Evolutionary conservation across 2,797 vertebrate genomes (phyloP), one percentile per base, ranked within the genome.

Genomic region (Leuciscus waleckii): DNA sequence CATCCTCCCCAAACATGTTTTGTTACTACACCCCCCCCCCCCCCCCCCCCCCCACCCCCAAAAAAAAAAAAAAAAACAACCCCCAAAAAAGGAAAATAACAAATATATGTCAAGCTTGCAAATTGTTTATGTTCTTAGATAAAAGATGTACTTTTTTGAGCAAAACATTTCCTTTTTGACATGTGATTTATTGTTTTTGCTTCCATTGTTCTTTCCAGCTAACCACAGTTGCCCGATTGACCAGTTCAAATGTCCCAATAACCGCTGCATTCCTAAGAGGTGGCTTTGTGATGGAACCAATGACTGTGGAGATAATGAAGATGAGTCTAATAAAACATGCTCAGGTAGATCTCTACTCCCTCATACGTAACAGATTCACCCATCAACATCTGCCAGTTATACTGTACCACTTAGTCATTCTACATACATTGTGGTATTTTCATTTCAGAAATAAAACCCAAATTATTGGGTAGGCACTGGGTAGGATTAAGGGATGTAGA

Each of bases 261-360:
- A 99, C 88, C 98, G 97, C 78, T 99, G 98, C 87, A 98, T 99
- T 90, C 97, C 98, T 80, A 99, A 99, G 92, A 94, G 94, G 81
- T 99, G 98, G 98, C 96, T 99, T 81, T 99, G 98, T 71, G 98
- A 99, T 78, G 98, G 98, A 92, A 95, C 96, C 19, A 97, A 98
- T 89, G 98, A 99, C 88, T 99, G 98, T 83, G 96, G 97, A 0
- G 96, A 93, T 91, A 95, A 95, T 2, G 98, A 98, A 91, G 98
- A 99, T 7, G 98, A 99, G 91, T 95, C 97, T 89, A 98, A 97
- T 92, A 89, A 93, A 89, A 99, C 97, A 17, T 99, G 98, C 85
- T 91, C 97, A 96, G 97, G 98, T 99, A 95, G 88, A 69, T 23
- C n/a, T 70, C 83, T 77, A 43, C 39, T 39, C 49, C 51, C 74